Base-by-base conservation (phyloP, 2,888 invertebrate genomes). In the Euproctis similis region DNA sequence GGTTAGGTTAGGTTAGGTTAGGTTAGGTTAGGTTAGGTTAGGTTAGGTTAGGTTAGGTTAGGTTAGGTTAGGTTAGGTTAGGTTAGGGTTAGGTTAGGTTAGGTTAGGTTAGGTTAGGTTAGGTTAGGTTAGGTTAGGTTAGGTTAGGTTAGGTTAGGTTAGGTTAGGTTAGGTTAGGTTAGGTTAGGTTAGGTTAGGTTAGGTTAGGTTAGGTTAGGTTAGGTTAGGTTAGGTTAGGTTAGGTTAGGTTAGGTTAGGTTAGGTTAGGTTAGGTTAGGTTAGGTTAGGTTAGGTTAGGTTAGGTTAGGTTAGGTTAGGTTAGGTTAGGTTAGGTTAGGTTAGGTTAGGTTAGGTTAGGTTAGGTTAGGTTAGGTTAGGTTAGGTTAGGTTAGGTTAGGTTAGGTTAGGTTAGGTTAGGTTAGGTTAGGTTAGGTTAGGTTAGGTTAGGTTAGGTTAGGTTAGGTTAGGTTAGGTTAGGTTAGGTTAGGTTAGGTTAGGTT, bases 221-320 rank as follows among this genome's bases (percentile, higher is more conserved):
- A 42, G 42, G 46, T 42, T 46, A 40, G 42, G 46, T 42, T 42
- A 42, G 42, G 41, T 42, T 46, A 46, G 46, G 46, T 46, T 46
- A 42, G 46, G 40, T 46, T 42, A 41, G 44, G 44, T 45, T 45
- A 45, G 44, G 44, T 45, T 45, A 41, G 41, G 44, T 45, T 45
- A 41, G 44, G 44, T 42, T 45, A 45, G 41, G 41, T 42, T 45
- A 42, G 45, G 39, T 46, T 47, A 44, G 43, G 43, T 45, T 44
- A 43, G 48, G 43, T 43, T 43, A 46, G 46, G 46, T 46, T 43
- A 43, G 43, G 43, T 43, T 43, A 43, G 42, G 42, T 43, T 45
- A 36, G 42, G 42, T 42, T 43, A 38, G 41, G 41, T 45, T 43
- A 43, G 43, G 41, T 43, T 41, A 39, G 41, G 43, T 38, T 39